These are phyloP conservation scores for Xylophagus ater DNA, from an alignment of 2,888 invertebrate genomes.

Conservation along the genomic window DNA sequence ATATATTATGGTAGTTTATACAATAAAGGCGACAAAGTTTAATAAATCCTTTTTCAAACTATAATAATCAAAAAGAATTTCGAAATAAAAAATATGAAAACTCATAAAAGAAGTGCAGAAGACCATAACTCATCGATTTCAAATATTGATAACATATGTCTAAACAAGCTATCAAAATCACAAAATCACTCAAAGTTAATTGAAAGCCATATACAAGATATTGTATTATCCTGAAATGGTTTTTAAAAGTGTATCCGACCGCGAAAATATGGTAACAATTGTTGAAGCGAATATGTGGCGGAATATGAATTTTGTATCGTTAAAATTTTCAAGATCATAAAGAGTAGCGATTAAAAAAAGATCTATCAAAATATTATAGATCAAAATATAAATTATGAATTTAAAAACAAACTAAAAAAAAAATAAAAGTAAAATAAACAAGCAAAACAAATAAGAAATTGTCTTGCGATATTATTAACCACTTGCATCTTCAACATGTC, in stretches of 20 bases:
- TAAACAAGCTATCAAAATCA: constrained; percentile 15
- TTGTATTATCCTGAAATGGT: constrained; percentile 10
- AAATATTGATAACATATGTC: constrained; percentile 19
- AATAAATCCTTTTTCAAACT: no score
- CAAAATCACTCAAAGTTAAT: constrained; percentile 9
- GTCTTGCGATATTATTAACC: constrained; percentile 16
- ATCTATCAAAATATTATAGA: not conserved
- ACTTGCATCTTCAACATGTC: constrained; percentile 17
- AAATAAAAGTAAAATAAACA: no score
- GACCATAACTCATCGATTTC: constrained; percentile 18
- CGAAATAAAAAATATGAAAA: no score
- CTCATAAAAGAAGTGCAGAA: not conserved
- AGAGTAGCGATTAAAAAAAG: not conserved
- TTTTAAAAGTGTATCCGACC: constrained; percentile 5
- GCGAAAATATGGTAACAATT: constrained; percentile 6
- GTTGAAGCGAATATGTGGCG: not conserved
- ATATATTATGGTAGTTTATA: no score
- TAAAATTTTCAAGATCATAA: not conserved
- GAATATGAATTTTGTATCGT: no score
- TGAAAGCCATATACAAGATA: constrained; percentile 10
- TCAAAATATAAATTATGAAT: not conserved
- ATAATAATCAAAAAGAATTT: no score
- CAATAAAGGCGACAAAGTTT: no score
- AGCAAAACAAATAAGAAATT: not conserved
- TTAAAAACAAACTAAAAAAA: no score